These are phyloP conservation scores for Achroia grisella DNA, from an alignment of 1,140 invertebrate species.

Conservation along the genomic window DNA sequence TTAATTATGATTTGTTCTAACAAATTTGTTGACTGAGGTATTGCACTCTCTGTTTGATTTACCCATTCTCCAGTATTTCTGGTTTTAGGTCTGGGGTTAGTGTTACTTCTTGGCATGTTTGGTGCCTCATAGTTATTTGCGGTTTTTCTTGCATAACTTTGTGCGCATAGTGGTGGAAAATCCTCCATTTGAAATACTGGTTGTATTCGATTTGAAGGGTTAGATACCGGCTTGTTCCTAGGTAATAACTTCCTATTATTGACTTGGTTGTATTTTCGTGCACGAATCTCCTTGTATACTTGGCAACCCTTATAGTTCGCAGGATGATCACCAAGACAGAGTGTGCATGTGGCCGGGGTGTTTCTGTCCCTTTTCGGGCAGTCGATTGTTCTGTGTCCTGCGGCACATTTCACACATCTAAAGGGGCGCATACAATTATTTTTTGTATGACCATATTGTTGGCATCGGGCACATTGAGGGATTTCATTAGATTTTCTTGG, in stretches of 20 bases:
- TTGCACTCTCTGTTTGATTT: constrained; percentile 8
- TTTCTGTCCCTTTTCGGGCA: constrained; percentile 10
- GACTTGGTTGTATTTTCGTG: no score
- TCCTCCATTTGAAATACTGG: no score
- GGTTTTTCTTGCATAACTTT: no score
- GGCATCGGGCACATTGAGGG: constrained; percentile 41
- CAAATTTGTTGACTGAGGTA: no score
- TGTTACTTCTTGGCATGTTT: neutral
- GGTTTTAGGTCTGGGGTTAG: neutral
- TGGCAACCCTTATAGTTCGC: no score
- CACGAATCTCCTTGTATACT: constrained; percentile 8
- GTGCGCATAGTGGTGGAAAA: no score
- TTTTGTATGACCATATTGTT: constrained; percentile 31
- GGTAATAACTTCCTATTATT: no score
- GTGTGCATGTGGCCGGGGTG: constrained; percentile 4
- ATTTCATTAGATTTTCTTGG: constrained; percentile 23
- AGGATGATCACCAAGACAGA: constrained; percentile 8
- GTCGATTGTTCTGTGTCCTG: constrained; percentile 6
- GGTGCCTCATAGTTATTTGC: no score
- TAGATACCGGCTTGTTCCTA: no score
- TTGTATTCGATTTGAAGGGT: no score
- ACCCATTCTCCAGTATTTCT: no score
- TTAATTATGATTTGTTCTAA: no score
- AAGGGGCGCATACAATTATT: constrained; percentile 9
- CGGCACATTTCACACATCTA: constrained; percentile 11